Evolutionary conservation across 2,113 vertebrate species (phyloP).

Genomic region (Procavia capensis): DNA sequence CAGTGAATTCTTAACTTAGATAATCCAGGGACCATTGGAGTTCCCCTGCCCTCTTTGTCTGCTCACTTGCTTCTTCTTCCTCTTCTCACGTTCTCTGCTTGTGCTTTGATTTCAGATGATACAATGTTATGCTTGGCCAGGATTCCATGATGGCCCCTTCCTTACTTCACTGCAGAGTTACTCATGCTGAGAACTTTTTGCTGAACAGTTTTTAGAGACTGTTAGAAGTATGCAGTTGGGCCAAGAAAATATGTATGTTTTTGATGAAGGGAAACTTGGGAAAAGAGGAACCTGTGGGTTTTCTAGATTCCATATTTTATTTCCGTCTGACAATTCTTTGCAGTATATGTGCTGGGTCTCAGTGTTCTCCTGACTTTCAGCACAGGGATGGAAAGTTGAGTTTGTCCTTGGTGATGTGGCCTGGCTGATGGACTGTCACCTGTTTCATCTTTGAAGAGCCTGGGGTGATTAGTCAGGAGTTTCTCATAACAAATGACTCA

Average conservation of each 20-base stretch:
- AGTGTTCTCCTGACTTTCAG: neutral
- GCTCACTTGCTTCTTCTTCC: neutral
- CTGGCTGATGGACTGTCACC: neutral
- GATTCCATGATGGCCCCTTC: neutral
- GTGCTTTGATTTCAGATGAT: neutral
- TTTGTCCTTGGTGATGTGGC: neutral
- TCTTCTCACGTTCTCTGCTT: neutral
- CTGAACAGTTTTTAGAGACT: neutral
- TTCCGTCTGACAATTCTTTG: accelerated
- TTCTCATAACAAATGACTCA: conserved; percentile 69
- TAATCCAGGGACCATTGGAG: neutral
- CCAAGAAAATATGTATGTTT: neutral
- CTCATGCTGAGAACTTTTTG: neutral
- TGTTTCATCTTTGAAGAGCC: conserved; percentile 30
- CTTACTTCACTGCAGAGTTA: neutral
- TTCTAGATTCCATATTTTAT: neutral
- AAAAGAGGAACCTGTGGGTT: neutral
- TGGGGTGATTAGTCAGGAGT: conserved; percentile 48
- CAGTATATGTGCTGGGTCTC: neutral
- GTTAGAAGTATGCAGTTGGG: neutral
- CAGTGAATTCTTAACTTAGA: neutral
- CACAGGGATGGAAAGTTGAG: neutral
- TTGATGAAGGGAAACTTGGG: neutral
- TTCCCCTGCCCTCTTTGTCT: neutral
- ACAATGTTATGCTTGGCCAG: neutral